A percentile compares a stretch with the other conserved stretches of the same genome.
phyloP scores from a whole-genome alignment of 35 echinoderm and acorn worm species.

The Eucidaris tribuloides region DNA sequence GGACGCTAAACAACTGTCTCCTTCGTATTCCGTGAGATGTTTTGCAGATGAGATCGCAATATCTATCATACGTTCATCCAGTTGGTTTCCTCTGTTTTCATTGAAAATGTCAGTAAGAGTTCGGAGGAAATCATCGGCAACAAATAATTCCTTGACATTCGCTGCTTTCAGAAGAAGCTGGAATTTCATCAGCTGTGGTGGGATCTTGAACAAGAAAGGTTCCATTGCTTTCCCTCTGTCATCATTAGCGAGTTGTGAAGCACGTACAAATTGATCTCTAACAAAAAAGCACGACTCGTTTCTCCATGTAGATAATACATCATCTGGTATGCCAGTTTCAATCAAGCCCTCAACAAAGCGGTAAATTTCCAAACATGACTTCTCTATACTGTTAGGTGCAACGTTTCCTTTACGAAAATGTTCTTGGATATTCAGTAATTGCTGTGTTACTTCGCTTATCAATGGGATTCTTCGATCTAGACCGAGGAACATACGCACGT shows the following conservation, averaged over 20 bases:
- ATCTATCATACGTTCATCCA: background rate
- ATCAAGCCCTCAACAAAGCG: background rate
- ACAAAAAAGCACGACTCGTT: slow-evolving; percentile 5
- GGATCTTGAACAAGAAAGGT: slow-evolving; percentile 40
- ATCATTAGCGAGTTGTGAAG: background rate
- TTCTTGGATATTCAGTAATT: background rate
- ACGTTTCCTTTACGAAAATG: background rate
- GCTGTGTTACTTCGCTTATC: background rate
- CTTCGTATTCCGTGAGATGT: background rate
- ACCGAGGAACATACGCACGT: background rate
- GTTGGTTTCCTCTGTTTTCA: background rate
- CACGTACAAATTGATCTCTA: background rate
- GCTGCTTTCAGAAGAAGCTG: slow-evolving; percentile 26
- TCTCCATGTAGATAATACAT: no score
- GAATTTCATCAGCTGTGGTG: background rate
- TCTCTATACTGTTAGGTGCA: background rate
- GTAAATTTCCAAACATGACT: background rate
- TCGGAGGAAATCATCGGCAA: slow-evolving; percentile 9
- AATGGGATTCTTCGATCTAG: background rate
- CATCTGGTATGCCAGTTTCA: background rate
- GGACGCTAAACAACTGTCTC: background rate
- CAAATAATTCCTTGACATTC: slow-evolving; percentile 44
- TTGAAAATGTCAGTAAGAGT: slow-evolving; percentile 8
- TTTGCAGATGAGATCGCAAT: background rate
- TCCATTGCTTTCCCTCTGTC: background rate